Conservation (phyloP, 2,888 invertebrate species). For the Aspidiotus rigidus region DNA sequence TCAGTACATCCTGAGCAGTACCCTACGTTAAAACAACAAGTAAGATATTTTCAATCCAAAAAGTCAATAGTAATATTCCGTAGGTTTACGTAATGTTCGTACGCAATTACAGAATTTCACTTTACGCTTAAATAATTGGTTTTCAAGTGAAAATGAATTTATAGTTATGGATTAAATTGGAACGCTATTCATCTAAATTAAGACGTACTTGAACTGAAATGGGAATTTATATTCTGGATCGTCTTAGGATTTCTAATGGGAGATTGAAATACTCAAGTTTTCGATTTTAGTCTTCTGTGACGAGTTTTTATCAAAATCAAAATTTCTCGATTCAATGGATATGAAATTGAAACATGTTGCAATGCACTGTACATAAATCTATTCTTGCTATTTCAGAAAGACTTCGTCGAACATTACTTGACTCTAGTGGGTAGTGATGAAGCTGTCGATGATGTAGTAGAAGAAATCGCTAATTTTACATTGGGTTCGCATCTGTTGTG, state of each 20-base stretch:
- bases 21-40: conserved; percentile 72
- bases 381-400: conserved; percentile 41
- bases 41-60: conserved; percentile 43
- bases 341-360: not conserved
- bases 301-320: not conserved
- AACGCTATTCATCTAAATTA: too few species aligned
- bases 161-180: too few species aligned
- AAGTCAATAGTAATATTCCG: not conserved
- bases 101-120: too few species aligned
- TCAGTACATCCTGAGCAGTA: conserved; percentile 56
- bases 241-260: too few species aligned
- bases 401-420: conserved; percentile 45
- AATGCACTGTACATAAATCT: not conserved
- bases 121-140: too few species aligned
- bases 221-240: too few species aligned
- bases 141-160: too few species aligned
- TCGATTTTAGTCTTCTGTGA: too few species aligned
- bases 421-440: conserved; percentile 37
- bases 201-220: too few species aligned
- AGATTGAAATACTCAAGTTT: too few species aligned
- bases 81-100: not conserved
- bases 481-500: conserved; percentile 88
- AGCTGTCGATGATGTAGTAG: conserved; percentile 46
- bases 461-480: conserved; percentile 74
- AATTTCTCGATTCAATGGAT: not conserved